Evolutionary conservation across 2,797 vertebrate species (phyloP).

Genomic region (Labeo calbasu): DNA sequence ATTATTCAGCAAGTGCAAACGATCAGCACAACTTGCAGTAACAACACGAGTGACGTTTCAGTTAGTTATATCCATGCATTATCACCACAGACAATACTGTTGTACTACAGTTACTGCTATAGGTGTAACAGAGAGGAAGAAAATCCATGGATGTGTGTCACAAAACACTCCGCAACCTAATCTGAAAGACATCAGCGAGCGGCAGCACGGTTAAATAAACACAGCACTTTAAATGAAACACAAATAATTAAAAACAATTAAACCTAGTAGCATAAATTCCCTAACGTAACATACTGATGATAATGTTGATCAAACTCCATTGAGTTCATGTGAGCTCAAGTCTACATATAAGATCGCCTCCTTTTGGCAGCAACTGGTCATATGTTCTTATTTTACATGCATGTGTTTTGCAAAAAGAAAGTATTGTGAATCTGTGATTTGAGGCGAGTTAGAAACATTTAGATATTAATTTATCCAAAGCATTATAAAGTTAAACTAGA

Average conservation of each 20-base stretch:
- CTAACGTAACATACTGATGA: neutral
- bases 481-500: neutral
- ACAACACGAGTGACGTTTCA: neutral
- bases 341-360: constrained; percentile 47
- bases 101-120: constrained; percentile 10
- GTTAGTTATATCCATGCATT: constrained; percentile 19
- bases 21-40: constrained; percentile 45
- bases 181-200: neutral
- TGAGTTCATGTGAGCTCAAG: neutral
- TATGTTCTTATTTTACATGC: neutral
- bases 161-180: neutral
- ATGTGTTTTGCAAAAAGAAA: neutral
- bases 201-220: neutral
- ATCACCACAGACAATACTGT: constrained; percentile 8
- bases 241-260: neutral
- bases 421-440: neutral
- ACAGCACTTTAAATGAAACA: neutral
- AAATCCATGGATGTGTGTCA: neutral
- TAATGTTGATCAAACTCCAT: neutral
- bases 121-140: neutral
- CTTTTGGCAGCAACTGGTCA: constrained; percentile 57
- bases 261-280: neutral
- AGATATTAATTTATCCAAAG: neutral
- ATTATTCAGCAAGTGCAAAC: constrained; percentile 53
- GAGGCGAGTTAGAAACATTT: no score